Evolutionary conservation across 2,888 invertebrate species (phyloP).

Genomic region (Dioctria linearis): DNA sequence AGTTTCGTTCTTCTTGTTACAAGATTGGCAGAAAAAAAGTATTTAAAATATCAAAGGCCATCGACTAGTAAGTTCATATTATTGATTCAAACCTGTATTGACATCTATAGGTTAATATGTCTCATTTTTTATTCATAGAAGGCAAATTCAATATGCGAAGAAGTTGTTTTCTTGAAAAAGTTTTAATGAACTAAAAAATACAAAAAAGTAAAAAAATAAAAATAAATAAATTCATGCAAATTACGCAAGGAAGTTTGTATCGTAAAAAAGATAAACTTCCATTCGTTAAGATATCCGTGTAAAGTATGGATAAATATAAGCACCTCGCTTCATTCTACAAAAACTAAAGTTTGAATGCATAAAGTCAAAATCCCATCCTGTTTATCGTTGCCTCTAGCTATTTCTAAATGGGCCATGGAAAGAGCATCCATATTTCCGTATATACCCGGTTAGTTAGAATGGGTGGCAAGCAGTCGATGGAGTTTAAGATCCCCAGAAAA

Average conservation of each 20-base stretch:
- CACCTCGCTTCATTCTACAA: neutral
- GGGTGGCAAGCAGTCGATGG: conserved; percentile 19
- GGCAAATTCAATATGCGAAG: neutral
- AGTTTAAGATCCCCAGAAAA: conserved; percentile 21
- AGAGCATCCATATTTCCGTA: neutral
- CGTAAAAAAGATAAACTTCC: neutral
- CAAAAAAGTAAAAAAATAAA: neutral
- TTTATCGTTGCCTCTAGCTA: conserved; percentile 15
- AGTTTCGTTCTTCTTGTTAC: too few species aligned
- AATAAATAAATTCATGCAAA: neutral
- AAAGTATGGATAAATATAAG: neutral
- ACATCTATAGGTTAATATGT: too few species aligned
- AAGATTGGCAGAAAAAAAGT: too few species aligned
- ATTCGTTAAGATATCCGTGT: neutral
- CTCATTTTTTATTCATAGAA: neutral
- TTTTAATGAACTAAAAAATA: neutral
- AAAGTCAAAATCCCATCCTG: conserved; percentile 28
- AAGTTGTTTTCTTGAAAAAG: neutral
- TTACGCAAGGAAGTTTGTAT: neutral
- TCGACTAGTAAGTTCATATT: too few species aligned
- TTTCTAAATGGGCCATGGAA: conserved; percentile 1
- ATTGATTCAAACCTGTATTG: too few species aligned
- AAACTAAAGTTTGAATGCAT: conserved; percentile 18
- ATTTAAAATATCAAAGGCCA: too few species aligned
- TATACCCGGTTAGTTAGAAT: neutral